Evolutionary conservation across 1,140 invertebrate species (phyloP), one percentile per base, ranked within the genome.

Genomic region (Antheraea pernyi): DNA sequence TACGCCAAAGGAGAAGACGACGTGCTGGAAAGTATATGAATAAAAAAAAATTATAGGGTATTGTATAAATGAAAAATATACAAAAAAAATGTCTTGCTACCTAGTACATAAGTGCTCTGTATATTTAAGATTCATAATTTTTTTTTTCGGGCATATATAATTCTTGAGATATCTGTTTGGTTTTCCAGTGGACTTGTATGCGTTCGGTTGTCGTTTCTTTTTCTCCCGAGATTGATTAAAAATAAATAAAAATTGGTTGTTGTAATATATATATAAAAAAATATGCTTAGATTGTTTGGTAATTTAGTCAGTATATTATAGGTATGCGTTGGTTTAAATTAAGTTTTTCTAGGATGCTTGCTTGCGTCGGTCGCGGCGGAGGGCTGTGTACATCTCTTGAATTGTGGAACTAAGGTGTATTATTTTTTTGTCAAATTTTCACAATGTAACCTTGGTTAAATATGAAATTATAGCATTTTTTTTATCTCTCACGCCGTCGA

Each of bases 21-120:
- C 19, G 81, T 80, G 81, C 80, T 81, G 77, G 75, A 79, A 78
- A 19, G 70, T 65, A 76, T 72, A 53, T 72, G 71, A 77, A 79
- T 76, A 76, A 65, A 65, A 46, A 1, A 46, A 65, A 42, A 42
- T n/a, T 19, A 19, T 65, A 65, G 36, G 16, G 30, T 80, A 84
- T 73, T 88, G 87, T 89, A 86, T 88, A 88, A 87, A 90, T 80
- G 80, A 82, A 91, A 89, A 88, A 85, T 81, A 83, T 81, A 84
- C 78, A 88, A 87, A 89, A 86, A 89, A 89, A 82, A 78, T 30
- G 22, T 81, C 76, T 82, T 80, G 80, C 77, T 89, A 81, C 76
- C 70, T 75, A 73, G 65, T 65, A 42, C 19, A 18, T 83, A 82
- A 84, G 77, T 75, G 72, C 69, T 65, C 19, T 84, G 77, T 84